A percentile compares a stretch with the other conserved stretches of the same genome.
Conservation (phyloP, 2,888 invertebrate genomes). For the Cordilura impudica region DNA sequence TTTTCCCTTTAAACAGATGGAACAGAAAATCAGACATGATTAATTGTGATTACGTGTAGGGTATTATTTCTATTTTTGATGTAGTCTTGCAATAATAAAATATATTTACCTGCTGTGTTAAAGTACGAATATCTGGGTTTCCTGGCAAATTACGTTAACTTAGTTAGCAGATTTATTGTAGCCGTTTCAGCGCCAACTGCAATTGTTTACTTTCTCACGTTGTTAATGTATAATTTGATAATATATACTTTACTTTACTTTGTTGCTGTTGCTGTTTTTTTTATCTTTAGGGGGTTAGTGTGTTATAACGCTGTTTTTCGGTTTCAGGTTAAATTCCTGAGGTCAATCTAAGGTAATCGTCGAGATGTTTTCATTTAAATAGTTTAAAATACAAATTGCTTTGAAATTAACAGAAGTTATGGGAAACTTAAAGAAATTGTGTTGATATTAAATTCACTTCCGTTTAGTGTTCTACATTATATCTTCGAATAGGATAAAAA, state of each 20-base stretch:
- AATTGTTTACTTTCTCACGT: constrained; percentile 56
- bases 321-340: constrained; percentile 43
- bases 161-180: neutral
- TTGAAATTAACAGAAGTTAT: neutral
- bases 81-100: constrained; percentile 35
- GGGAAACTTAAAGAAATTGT: neutral
- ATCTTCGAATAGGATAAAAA: too few species aligned
- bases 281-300: constrained; percentile 42
- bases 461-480: too few species aligned
- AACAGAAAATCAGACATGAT: constrained; percentile 44
- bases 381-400: too few species aligned
- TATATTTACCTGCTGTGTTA: neutral
- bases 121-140: neutral
- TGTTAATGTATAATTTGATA: constrained; percentile 49
- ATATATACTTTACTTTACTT: neutral
- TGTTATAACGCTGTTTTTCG: constrained; percentile 14
- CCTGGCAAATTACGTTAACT: constrained; percentile 19
- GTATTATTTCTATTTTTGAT: constrained; percentile 8
- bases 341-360: constrained; percentile 11
- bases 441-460: too few species aligned
- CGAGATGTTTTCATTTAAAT: neutral
- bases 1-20: constrained; percentile 14
- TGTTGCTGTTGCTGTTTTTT: neutral
- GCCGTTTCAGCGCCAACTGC: neutral
- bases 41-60: constrained; percentile 58